These are phyloP conservation scores for Hirtodrosophila histrioides DNA, from an alignment of 2,888 invertebrate species.

Conservation along the genomic window DNA sequence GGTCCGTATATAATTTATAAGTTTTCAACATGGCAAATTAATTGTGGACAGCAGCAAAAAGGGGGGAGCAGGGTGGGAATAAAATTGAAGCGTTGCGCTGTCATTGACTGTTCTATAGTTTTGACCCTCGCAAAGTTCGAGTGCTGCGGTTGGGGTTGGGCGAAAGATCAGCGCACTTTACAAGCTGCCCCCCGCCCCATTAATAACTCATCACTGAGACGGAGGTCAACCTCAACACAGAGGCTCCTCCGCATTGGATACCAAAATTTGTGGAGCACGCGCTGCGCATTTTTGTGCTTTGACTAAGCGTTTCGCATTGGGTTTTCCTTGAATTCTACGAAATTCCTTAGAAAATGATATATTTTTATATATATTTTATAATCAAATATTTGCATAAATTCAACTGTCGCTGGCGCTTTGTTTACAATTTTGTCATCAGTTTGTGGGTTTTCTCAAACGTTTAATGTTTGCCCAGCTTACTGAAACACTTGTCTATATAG, in stretches of 20 bases:
- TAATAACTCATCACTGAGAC: too few relatives aligned
- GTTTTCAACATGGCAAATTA: constrained; percentile 62
- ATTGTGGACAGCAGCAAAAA: constrained; percentile 26
- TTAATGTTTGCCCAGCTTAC: constrained; percentile 42
- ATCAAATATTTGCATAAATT: constrained; percentile 52
- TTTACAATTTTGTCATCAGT: constrained; percentile 39
- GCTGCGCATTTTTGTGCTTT: constrained; percentile 64
- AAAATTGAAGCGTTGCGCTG: constrained; percentile 41
- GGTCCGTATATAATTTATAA: constrained; percentile 69
- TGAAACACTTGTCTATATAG: constrained; percentile 12
- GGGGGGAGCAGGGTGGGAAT: not conserved
- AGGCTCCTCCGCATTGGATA: too few relatives aligned
- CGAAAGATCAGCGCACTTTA: constrained; percentile 76
- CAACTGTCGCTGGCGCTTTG: constrained; percentile 39
- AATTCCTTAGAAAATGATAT: constrained; percentile 22
- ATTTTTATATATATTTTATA: constrained; percentile 15
- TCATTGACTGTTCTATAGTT: constrained; percentile 76
- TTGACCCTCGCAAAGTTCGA: constrained; percentile 78
- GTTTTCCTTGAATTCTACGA: constrained; percentile 57
- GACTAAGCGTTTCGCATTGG: constrained; percentile 60
- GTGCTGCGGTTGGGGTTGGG: constrained; percentile 39
- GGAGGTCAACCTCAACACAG: constrained; percentile 31
- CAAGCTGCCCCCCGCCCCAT: constrained; percentile 28
- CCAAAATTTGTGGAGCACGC: constrained; percentile 30
- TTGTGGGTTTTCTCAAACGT: constrained; percentile 18